Evolutionary conservation across 2,113 vertebrate species (phyloP).

Genomic region (Alces alces): DNA sequence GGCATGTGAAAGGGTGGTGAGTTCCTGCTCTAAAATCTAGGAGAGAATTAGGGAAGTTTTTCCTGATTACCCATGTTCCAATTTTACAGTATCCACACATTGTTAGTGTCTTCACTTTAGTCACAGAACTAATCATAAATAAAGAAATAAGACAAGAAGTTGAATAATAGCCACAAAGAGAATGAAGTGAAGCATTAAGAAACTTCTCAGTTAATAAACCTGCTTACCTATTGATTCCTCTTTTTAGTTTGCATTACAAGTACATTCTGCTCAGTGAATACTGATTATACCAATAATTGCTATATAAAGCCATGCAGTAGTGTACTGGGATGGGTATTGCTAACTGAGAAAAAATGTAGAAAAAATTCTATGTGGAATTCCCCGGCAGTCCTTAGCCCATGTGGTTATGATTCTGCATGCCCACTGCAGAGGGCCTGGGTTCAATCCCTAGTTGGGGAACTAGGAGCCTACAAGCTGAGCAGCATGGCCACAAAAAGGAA

Average conservation of each 20-base stretch:
- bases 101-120: neutral
- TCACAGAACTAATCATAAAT: neutral
- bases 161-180: neutral
- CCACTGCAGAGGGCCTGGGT: neutral
- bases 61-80: neutral
- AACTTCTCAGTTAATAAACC: neutral
- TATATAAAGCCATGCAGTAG: neutral
- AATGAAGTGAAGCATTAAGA: neutral
- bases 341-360: neutral
- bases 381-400: neutral
- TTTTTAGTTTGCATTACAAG: neutral
- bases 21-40: neutral
- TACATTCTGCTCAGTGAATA: neutral
- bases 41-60: neutral
- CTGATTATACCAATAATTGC: neutral
- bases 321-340: neutral
- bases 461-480: neutral
- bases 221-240: neutral
- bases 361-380: neutral
- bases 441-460: neutral
- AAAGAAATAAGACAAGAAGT: neutral
- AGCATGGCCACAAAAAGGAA: neutral
- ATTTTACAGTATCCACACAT: neutral
- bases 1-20: neutral
- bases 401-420: neutral